Conservation (phyloP, 2,113 vertebrate species). For the Ahaetulla prasina region DNA sequence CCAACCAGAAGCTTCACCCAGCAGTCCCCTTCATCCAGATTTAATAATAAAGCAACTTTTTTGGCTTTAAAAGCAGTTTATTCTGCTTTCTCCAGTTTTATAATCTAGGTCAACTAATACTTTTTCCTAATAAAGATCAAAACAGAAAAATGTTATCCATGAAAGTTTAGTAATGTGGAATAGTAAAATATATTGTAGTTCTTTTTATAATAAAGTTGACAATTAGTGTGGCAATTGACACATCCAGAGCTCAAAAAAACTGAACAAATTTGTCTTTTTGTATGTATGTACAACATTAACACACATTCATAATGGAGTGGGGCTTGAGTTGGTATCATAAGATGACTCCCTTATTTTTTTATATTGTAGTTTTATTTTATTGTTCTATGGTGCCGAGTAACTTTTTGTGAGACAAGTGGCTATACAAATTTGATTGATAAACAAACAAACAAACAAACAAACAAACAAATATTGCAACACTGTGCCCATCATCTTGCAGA, state of each 20-base stretch:
- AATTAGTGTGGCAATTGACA: neutral
- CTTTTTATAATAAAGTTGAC: neutral
- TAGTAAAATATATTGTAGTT: neutral
- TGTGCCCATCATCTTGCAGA: neutral
- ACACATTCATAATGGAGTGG: neutral
- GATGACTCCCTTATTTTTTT: neutral
- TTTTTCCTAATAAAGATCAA: constrained; percentile 41
- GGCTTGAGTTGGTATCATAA: neutral
- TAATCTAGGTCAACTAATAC: constrained; percentile 31
- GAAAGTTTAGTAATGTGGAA: neutral
- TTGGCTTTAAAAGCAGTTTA: constrained; percentile 3
- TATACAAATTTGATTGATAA: neutral
- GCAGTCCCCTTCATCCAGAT: neutral
- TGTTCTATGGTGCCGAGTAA: neutral
- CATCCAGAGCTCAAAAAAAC: neutral
- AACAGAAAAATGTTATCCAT: neutral
- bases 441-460: neutral
- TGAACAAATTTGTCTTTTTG: neutral
- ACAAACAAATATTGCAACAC: neutral
- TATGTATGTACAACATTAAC: neutral
- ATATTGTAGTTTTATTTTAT: neutral
- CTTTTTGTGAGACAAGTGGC: neutral
- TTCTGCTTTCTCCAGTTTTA: constrained; percentile 22
- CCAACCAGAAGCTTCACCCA: neutral
- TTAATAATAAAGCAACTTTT: neutral